phyloP scores from a whole-genome alignment of 2,113 vertebrate genomes.

The Corydoras sp. region DNA sequence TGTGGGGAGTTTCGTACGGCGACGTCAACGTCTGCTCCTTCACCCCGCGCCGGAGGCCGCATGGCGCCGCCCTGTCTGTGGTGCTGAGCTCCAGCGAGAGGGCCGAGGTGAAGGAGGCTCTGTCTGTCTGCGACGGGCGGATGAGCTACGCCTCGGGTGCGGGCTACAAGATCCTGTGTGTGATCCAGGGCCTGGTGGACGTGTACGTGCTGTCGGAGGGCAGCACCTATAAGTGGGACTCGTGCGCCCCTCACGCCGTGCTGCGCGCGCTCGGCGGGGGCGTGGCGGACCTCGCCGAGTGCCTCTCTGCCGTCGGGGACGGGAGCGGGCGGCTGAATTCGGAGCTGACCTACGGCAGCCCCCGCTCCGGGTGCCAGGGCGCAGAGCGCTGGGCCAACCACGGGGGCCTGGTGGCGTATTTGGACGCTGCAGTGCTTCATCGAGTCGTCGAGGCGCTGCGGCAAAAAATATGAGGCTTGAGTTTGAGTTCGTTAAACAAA shows the following conservation, averaged over 20 bases:
- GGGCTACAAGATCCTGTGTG: constrained; percentile 73
- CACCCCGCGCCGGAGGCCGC: constrained; percentile 28
- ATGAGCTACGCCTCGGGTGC: constrained; percentile 67
- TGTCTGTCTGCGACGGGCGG: constrained; percentile 52
- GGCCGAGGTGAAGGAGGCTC: constrained; percentile 51
- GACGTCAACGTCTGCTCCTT: constrained; percentile 55
- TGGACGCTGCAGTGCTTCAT: constrained; percentile 54
- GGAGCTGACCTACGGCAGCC: constrained; percentile 66
- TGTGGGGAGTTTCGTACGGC: constrained; percentile 66
- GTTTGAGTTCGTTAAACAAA: too few relatives aligned
- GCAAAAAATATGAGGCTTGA: constrained; percentile 50
- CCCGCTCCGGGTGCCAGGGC: constrained; percentile 45
- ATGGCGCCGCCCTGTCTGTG: constrained; percentile 38
- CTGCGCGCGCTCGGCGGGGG: constrained; percentile 70
- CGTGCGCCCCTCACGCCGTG: constrained; percentile 68
- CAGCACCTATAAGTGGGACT: constrained; percentile 74
- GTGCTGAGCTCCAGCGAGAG: constrained; percentile 73
- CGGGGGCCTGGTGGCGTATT: constrained; percentile 66
- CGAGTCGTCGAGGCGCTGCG: constrained; percentile 51
- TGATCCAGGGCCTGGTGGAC: constrained; percentile 67
- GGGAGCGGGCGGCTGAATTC: constrained; percentile 7
- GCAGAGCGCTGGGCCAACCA: constrained; percentile 67
- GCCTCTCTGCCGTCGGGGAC: constrained; percentile 38
- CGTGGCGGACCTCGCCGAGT: constrained; percentile 52
- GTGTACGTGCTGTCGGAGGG: constrained; percentile 69